A percentile compares a stretch with the other conserved stretches of the same genome.
Evolutionary conservation across 2,888 invertebrate genomes (phyloP).

Genomic region (Parnassius apollo): DNA sequence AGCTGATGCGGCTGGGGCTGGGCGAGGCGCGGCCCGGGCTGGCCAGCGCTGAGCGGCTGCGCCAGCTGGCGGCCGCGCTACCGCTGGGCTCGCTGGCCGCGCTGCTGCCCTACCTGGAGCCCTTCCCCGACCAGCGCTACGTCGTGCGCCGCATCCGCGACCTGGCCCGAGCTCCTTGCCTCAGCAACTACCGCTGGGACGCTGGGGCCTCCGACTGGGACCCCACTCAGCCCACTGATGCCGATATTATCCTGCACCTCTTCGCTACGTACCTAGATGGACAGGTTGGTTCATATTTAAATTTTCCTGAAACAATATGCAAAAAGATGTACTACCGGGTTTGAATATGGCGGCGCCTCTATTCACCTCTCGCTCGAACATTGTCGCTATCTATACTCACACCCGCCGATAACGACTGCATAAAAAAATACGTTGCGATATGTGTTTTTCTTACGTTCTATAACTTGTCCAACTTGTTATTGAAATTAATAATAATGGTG

Average conservation of each 20-base stretch:
- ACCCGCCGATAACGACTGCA: too few relatives aligned
- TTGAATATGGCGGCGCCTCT: too few relatives aligned
- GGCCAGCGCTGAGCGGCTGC: slow-evolving; percentile 46
- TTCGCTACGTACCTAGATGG: slow-evolving; percentile 93
- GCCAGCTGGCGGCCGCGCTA: slow-evolving; percentile 48
- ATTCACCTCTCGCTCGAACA: too few relatives aligned
- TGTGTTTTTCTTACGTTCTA: too few relatives aligned
- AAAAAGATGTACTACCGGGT: too few relatives aligned
- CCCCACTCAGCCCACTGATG: slow-evolving; percentile 91
- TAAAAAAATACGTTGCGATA: too few relatives aligned
- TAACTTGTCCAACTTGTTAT: too few relatives aligned
- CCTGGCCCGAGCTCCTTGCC: slow-evolving; percentile 90
- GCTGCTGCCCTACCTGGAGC: slow-evolving; percentile 90
- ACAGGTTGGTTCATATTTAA: slow-evolving; percentile 71
- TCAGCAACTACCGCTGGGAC: slow-evolving; percentile 94
- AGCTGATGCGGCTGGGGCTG: slow-evolving; percentile 85
- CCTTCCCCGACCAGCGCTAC: slow-evolving; percentile 92
- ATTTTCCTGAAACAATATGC: too few relatives aligned
- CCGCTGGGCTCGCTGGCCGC: slow-evolving; percentile 60
- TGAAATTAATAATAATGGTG: too few relatives aligned
- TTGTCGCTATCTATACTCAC: too few relatives aligned
- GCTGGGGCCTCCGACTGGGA: slow-evolving; percentile 92
- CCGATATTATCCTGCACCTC: slow-evolving; percentile 91
- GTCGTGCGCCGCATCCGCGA: slow-evolving; percentile 89
- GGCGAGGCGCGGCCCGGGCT: slow-evolving; percentile 83